Conservation (phyloP, 1,140 invertebrate species). For the Scylla paramamosain region DNA sequence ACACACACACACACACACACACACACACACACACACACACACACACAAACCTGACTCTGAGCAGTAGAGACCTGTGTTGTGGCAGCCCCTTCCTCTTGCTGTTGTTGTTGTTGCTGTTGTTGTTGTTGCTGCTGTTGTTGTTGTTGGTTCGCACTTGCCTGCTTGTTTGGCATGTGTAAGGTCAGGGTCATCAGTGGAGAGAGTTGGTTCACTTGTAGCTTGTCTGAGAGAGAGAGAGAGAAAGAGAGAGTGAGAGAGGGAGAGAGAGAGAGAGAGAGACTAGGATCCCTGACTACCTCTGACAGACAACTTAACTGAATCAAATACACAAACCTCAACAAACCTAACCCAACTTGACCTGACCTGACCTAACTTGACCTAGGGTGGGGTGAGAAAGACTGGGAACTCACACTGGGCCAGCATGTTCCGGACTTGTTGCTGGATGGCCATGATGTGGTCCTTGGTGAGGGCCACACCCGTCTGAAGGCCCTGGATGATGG, state of each 20-base stretch:
- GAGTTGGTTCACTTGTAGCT: constrained; percentile 75
- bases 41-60: too few relatives aligned
- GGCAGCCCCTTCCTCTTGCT: too few relatives aligned
- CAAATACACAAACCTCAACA: too few relatives aligned
- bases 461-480: constrained; percentile 76
- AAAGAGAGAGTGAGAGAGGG: background rate
- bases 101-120: background rate
- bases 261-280: background rate
- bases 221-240: constrained; percentile 52
- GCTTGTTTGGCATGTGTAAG: constrained; percentile 70
- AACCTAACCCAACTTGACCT: too few relatives aligned
- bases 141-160: constrained; percentile 71
- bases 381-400: background rate
- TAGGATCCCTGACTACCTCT: too few relatives aligned
- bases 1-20: too few relatives aligned
- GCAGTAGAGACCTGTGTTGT: too few relatives aligned
- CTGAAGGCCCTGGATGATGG: constrained; percentile 74
- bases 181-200: constrained; percentile 74
- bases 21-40: too few relatives aligned
- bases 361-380: too few relatives aligned
- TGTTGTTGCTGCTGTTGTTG: constrained; percentile 69
- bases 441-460: constrained; percentile 77
- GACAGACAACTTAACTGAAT: too few relatives aligned
- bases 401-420: constrained; percentile 75
- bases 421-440: constrained; percentile 76